Conservation (phyloP, 2,797 vertebrate genomes). For the Pygocentrus nattereri region DNA sequence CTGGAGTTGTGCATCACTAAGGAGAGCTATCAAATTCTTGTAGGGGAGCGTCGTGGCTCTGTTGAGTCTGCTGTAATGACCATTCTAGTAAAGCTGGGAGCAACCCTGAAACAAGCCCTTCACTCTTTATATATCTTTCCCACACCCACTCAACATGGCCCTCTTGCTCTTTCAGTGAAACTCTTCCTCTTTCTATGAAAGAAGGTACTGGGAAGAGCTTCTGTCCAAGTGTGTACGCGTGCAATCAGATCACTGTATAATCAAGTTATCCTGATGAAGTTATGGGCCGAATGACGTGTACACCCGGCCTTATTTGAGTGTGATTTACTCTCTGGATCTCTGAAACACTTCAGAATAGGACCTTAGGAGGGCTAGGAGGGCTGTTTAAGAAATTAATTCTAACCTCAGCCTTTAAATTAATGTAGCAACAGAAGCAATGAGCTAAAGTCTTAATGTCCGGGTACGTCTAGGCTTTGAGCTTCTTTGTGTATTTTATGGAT, state of each 20-base stretch:
- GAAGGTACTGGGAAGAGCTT: background rate
- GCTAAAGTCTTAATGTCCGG: background rate
- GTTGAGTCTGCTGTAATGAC: background rate
- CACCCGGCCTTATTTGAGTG: background rate
- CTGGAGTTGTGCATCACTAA: too few species aligned
- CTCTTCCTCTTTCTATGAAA: background rate
- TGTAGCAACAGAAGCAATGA: background rate
- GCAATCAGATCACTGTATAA: constrained; percentile 21
- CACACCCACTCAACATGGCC: background rate
- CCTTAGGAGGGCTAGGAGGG: too few species aligned
- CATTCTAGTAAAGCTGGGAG: background rate
- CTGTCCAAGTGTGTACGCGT: constrained; percentile 37
- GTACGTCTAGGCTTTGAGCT: background rate
- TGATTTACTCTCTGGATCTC: background rate
- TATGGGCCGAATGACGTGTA: background rate
- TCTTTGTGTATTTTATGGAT: background rate
- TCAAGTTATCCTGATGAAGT: background rate
- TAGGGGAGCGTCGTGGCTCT: background rate
- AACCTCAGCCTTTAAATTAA: constrained; percentile 42
- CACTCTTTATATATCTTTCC: background rate
- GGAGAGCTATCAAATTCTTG: too few species aligned
- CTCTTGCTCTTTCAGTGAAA: too few species aligned
- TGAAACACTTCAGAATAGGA: background rate
- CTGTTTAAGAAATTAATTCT: background rate
- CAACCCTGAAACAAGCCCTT: background rate